A percentile compares a stretch with the other conserved stretches of the same genome.
Conservation (phyloP, 2,113 vertebrate genomes). For the Periophthalmodon schlosseri region DNA sequence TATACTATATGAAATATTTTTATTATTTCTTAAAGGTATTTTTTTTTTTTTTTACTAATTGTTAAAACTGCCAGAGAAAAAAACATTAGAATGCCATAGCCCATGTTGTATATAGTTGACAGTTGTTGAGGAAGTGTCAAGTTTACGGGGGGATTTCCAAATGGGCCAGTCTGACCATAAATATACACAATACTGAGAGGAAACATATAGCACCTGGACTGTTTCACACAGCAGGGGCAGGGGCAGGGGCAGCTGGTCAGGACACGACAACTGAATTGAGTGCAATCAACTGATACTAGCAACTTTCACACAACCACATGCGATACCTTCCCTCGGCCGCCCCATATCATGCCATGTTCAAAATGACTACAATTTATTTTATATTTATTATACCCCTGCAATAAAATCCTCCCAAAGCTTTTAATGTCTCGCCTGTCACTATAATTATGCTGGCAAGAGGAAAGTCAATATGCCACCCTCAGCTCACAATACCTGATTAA, state of each 20-base stretch:
- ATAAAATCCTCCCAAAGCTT: background rate
- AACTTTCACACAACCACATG: conserved; percentile 38
- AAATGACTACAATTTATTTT: conserved; percentile 32
- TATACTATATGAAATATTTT: too few relatives aligned
- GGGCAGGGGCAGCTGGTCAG: conserved; percentile 53
- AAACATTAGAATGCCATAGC: background rate
- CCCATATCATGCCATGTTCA: conserved; percentile 6
- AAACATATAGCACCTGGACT: conserved; percentile 14
- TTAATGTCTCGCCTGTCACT: background rate
- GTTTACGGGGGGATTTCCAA: conserved; percentile 41
- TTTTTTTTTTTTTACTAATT: too few relatives aligned
- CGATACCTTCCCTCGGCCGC: conserved; percentile 37
- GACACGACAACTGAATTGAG: conserved; percentile 46
- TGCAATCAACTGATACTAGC: conserved; percentile 45
- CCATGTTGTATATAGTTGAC: background rate
- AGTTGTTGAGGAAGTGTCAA: background rate
- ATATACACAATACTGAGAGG: conserved; percentile 3
- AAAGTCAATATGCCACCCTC: background rate
- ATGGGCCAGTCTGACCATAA: conserved; percentile 23
- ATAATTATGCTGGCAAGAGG: background rate
- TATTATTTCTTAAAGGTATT: too few relatives aligned
- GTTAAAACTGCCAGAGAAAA: too few relatives aligned
- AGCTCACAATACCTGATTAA: background rate
- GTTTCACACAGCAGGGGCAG: conserved; percentile 35
- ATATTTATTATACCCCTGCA: background rate